Evolutionary conservation across 2,888 invertebrate genomes (phyloP).

Genomic region (Ichneumoninae sp.): DNA sequence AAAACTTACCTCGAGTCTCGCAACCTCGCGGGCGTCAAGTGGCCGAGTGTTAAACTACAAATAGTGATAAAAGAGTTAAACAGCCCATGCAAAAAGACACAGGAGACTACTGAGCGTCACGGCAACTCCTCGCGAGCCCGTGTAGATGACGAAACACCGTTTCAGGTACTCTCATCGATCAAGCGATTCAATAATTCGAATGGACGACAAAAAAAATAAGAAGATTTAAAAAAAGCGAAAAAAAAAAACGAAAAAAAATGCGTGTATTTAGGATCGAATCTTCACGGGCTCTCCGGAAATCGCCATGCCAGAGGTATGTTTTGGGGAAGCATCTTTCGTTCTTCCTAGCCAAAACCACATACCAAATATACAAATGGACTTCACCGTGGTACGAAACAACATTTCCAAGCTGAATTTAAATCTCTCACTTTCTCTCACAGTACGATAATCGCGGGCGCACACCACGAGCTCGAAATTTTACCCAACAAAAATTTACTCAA

Average conservation of each 20-base stretch:
- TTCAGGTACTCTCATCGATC: constrained; percentile 6
- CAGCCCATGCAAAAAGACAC: constrained; percentile 80
- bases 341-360: constrained; percentile 82
- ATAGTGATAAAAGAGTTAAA: constrained; percentile 79
- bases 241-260: constrained; percentile 1
- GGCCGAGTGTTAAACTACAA: constrained; percentile 81
- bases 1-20: constrained; percentile 82
- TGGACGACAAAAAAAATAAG: not conserved
- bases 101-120: constrained; percentile 77
- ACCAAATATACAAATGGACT: constrained; percentile 71
- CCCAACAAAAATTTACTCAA: constrained; percentile 6
- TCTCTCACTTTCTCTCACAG: constrained; percentile 10
- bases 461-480: constrained; percentile 16
- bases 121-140: constrained; percentile 73
- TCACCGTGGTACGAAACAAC: constrained; percentile 49
- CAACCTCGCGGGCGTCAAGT: constrained; percentile 77
- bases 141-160: constrained; percentile 68
- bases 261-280: constrained; percentile 60
- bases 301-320: constrained; percentile 82
- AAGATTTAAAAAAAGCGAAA: not conserved
- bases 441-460: not conserved
- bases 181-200: not conserved
- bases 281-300: constrained; percentile 74
- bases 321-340: constrained; percentile 83
- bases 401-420: not conserved